Conservation (phyloP, 2,888 invertebrate species). For the Gasteruption jaculator region DNA sequence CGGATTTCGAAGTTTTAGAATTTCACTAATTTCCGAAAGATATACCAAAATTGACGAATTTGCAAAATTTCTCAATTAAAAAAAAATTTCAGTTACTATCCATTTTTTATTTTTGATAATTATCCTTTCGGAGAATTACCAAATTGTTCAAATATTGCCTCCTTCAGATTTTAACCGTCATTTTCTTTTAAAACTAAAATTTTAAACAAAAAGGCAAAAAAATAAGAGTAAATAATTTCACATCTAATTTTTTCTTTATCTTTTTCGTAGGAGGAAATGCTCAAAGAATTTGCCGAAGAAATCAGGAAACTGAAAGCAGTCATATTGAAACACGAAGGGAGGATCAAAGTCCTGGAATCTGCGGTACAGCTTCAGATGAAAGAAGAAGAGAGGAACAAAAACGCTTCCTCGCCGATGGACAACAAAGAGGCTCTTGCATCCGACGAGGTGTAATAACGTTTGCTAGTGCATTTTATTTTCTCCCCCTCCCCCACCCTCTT, state of each 20-base stretch:
- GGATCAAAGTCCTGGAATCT: conserved; percentile 75
- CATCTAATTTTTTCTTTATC: no score
- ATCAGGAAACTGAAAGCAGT: conserved; percentile 90
- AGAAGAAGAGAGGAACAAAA: conserved; percentile 48
- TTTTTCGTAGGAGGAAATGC: conserved; percentile 63
- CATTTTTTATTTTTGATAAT: no score
- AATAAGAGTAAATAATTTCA: no score
- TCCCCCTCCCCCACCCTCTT: no score
- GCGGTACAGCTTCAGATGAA: conserved; percentile 53
- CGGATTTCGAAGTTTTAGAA: no score
- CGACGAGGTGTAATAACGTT: conserved; percentile 45
- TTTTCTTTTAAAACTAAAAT: no score
- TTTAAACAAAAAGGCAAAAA: no score
- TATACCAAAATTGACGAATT: no score
- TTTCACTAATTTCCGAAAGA: no score
- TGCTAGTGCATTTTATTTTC: conserved; percentile 27
- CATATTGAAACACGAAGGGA: conserved; percentile 89
- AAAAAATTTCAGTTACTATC: conserved; percentile 3
- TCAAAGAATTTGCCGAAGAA: conserved; percentile 83
- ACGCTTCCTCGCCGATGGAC: conserved; percentile 38
- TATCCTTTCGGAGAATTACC: no score
- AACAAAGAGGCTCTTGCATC: conserved; percentile 45
- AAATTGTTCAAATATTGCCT: no score
- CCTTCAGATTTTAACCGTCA: no score
- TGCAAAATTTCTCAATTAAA: background rate